Base-by-base conservation (phyloP, 2,888 invertebrate genomes). In the Pseudanteris insignis region DNA sequence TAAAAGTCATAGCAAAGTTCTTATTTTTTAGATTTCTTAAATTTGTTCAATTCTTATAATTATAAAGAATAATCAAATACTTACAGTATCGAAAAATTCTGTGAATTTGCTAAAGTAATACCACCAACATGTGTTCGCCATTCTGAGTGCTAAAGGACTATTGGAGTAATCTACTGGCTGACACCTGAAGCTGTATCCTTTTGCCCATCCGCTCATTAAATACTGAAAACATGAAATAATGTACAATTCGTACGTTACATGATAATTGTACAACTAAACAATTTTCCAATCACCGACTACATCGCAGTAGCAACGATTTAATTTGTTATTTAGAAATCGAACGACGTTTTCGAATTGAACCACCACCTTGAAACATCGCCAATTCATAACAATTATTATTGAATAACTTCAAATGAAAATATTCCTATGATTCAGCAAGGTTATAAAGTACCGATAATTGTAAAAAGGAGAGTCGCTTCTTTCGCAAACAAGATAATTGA, bases 41-140 rank as follows among this genome's bases (percentile, higher is more conserved):
- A n/a, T n/a, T n/a, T n/a, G n/a, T n/a, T n/a, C n/a, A n/a, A n/a
- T n/a, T n/a, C n/a, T n/a, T n/a, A n/a, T n/a, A n/a, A n/a, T n/a
- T n/a, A n/a, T n/a, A n/a, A n/a, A n/a, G n/a, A n/a, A n/a, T n/a
- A 24, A 24, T 25, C 12, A 8, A 24, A 9, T 11, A 81, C 84
- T 84, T 76, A 96, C 89, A 74, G 96, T 96, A 84, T 97, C 96
- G 78, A 94, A 89, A 81, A 96, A 94, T 82, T 97, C 96, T 71
- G 95, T 93, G 82, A 96, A 96, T 83, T 96, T 97, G 75, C 95
- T 93, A 82, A 96, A 89, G 84, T 93, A 96, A 82, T 96, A 96
- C 94, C 93, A 94, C 94, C 95, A 96, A 81, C 94, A 94, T 29
- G 92, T 91, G 72, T 86, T 86, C 44, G 91, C 93, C 93, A 96